These are phyloP conservation scores for Chironomus tepperi DNA, from an alignment of 1,140 invertebrate species.

Conservation along the genomic window DNA sequence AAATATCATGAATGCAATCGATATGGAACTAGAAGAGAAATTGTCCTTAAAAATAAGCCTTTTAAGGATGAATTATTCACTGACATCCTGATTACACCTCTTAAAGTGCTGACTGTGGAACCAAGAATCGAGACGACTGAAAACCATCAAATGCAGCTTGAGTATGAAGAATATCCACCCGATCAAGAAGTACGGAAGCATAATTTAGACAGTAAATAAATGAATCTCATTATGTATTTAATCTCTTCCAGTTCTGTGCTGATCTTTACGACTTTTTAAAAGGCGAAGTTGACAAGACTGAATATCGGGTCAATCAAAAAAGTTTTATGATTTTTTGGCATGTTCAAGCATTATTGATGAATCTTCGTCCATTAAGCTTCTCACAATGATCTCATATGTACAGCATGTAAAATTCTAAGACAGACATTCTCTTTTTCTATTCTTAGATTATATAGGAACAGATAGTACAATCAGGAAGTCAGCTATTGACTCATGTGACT, in stretches of 20 bases:
- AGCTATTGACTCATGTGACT: no score
- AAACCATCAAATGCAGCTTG: neutral
- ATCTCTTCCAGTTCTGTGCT: neutral
- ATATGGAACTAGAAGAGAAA: neutral
- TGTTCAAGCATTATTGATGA: neutral
- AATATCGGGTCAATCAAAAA: slow-evolving; percentile 1
- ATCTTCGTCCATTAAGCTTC: neutral
- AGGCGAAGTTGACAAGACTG: neutral
- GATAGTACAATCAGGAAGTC: no score
- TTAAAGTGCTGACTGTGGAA: neutral
- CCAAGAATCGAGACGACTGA: neutral
- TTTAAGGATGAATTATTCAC: neutral
- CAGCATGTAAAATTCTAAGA: no score
- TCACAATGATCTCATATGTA: neutral
- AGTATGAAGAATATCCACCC: neutral
- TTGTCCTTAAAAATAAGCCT: neutral
- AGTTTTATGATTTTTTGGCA: neutral
- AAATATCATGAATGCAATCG: neutral
- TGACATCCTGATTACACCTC: neutral
- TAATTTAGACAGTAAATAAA: neutral
- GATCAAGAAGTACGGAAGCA: neutral
- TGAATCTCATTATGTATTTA: neutral
- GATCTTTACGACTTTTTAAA: neutral
- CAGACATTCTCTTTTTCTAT: no score
- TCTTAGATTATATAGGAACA: no score